phyloP scores from a whole-genome alignment of 2,888 invertebrate species.

The Smittia aterrima region DNA sequence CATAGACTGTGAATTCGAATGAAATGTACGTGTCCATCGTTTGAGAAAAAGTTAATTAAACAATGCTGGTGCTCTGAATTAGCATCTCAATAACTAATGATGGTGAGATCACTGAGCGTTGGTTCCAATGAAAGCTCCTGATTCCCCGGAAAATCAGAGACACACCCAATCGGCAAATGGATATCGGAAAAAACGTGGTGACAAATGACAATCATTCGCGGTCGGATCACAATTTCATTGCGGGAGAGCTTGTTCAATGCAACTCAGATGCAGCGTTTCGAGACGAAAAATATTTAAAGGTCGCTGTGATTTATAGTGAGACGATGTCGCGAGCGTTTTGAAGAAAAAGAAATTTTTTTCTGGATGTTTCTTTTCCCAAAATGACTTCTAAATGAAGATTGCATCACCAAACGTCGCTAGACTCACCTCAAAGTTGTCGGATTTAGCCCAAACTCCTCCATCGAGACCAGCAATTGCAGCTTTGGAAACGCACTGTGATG shows the following conservation, averaged over 20 bases:
- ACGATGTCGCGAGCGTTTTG: background rate
- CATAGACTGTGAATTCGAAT: background rate
- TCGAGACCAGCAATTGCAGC: constrained; percentile 94
- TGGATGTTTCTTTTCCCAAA: background rate
- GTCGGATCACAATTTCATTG: background rate
- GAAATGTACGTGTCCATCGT: constrained; percentile 7
- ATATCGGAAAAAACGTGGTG: constrained; percentile 21
- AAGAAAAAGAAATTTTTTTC: constrained; percentile 42
- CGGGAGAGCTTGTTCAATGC: background rate
- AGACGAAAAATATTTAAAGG: too few relatives aligned
- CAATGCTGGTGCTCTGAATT: background rate
- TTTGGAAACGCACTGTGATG: constrained; percentile 91
- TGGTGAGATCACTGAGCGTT: background rate
- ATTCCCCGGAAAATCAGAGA: background rate
- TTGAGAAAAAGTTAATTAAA: constrained; percentile 23
- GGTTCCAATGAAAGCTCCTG: background rate
- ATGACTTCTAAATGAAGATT: constrained; percentile 20
- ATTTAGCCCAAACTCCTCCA: constrained; percentile 93
- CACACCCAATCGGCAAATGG: constrained; percentile 11
- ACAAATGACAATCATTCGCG: constrained; percentile 12
- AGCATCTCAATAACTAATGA: background rate
- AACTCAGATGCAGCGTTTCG: too few relatives aligned
- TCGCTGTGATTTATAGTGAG: too few relatives aligned
- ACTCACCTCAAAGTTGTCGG: constrained; percentile 91
- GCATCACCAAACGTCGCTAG: constrained; percentile 42